These are phyloP conservation scores for Toxotes jaculatrix DNA, from an alignment of 2,113 vertebrate genomes.

Conservation along the genomic window DNA sequence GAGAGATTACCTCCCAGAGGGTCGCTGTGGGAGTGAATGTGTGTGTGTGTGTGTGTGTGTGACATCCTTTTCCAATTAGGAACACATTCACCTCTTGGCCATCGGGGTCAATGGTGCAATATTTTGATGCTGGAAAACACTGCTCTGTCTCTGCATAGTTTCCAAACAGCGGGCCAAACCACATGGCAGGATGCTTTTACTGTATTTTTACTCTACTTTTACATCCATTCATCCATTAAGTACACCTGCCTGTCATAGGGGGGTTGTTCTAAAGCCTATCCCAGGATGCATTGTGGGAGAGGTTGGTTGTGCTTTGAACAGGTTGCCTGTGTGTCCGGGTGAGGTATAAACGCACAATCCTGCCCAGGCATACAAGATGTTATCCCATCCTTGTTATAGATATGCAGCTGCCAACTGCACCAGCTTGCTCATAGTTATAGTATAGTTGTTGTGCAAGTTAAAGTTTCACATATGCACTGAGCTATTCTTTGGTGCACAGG, in stretches of 20 bases:
- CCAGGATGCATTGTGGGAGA: neutral
- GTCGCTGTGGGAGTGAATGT: conserved; percentile 25
- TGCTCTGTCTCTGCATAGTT: conserved; percentile 7
- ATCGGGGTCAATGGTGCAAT: conserved; percentile 53
- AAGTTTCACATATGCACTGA: conserved; percentile 3
- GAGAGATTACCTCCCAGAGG: conserved; percentile 74
- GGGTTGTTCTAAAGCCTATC: neutral
- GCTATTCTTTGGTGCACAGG: neutral
- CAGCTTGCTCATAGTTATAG: neutral
- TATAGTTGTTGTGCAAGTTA: neutral
- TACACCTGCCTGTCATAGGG: neutral
- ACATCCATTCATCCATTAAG: neutral
- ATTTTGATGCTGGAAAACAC: conserved; percentile 32
- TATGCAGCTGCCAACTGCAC: neutral
- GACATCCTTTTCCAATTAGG: conserved; percentile 61
- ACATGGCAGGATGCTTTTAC: neutral
- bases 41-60: neutral
- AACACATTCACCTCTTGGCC: conserved; percentile 51
- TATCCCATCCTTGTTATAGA: neutral
- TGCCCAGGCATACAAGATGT: neutral
- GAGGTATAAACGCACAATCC: neutral
- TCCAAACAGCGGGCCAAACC: conserved; percentile 6
- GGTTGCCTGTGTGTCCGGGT: neutral
- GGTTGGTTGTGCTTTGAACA: neutral
- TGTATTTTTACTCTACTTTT: neutral